Conservation (phyloP, 1,140 invertebrate species). For the Hermatobates lingyangjiaoensis region DNA sequence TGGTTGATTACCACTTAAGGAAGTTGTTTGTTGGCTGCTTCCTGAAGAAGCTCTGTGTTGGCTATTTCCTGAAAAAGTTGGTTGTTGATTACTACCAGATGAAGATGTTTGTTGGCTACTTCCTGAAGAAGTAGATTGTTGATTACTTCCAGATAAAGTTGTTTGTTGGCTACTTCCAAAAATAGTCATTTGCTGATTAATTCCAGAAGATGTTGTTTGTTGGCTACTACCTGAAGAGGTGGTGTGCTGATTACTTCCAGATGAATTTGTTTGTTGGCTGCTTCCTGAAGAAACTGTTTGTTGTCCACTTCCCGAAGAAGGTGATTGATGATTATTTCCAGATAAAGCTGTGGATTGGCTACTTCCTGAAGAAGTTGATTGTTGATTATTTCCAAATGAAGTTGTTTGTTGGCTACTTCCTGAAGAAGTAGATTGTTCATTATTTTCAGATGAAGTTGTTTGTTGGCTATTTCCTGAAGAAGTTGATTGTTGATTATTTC, state of each 20-base stretch:
- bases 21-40: constrained; percentile 11
- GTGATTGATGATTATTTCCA: constrained; percentile 11
- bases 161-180: constrained; percentile 4
- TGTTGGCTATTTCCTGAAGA: constrained; percentile 3
- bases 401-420: constrained; percentile 7
- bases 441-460: constrained; percentile 3
- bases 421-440: constrained; percentile 4
- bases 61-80: constrained; percentile 9
- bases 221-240: constrained; percentile 8
- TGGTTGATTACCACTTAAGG: constrained; percentile 4
- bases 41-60: constrained; percentile 9
- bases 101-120: constrained; percentile 9
- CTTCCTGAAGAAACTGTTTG: constrained; percentile 11
- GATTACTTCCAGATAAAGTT: constrained; percentile 7
- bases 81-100: constrained; percentile 9
- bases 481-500: constrained; percentile 9
- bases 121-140: constrained; percentile 8
- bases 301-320: constrained; percentile 11
- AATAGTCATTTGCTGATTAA: constrained; percentile 10
- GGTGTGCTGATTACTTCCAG: constrained; percentile 11
- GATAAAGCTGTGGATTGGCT: constrained; percentile 10
- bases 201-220: constrained; percentile 10
- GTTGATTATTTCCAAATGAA: constrained; percentile 4
- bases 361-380: constrained; percentile 7
- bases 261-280: constrained; percentile 7